Conservation (phyloP, 2,888 invertebrate genomes). For the Ichneumoninae sp. region DNA sequence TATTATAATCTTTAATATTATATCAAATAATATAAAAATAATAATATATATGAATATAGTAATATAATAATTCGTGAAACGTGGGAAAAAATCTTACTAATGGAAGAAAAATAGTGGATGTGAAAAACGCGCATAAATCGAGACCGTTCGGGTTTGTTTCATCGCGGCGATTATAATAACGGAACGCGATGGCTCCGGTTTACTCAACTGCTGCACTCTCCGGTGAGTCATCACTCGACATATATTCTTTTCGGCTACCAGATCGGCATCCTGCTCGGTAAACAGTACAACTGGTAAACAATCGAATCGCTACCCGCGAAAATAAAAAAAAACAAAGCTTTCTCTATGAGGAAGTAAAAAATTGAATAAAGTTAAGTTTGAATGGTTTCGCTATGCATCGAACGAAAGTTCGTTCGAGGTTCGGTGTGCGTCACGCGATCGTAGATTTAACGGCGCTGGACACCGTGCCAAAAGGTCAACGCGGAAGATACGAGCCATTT, state of each 20-base stretch:
- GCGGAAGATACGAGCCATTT: background rate
- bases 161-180: constrained; percentile 16
- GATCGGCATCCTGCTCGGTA: background rate
- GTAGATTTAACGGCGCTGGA: background rate
- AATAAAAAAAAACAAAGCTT: too few relatives aligned
- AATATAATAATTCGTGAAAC: too few relatives aligned
- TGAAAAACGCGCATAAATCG: background rate
- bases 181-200: background rate
- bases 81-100: background rate
- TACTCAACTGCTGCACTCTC: constrained; percentile 9
- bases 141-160: background rate
- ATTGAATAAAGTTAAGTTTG: too few relatives aligned
- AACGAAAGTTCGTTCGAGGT: background rate
- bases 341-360: too few relatives aligned
- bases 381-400: background rate
- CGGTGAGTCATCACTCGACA: constrained; percentile 19
- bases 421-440: background rate
- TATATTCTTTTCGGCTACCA: constrained; percentile 11
- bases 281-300: background rate
- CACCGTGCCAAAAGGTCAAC: background rate
- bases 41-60: too few relatives aligned
- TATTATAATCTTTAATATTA: too few relatives aligned
- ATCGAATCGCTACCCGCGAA: background rate
- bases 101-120: background rate
- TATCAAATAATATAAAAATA: too few relatives aligned